Evolutionary conservation across 1,140 invertebrate species (phyloP).

Genomic region (Brachystomella parvula): DNA sequence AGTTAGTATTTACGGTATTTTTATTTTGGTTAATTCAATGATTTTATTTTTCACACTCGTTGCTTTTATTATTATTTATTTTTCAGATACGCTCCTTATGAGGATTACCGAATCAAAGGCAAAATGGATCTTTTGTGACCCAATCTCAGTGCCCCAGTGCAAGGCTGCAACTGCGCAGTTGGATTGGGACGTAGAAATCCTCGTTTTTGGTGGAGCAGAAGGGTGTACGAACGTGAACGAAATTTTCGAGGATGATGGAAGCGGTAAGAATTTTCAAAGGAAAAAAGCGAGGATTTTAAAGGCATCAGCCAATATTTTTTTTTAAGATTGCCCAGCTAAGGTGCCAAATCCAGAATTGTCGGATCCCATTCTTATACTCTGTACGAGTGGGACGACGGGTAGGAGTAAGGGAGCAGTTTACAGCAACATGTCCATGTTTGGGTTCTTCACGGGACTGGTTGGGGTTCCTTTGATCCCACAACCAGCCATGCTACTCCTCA

Average conservation of each 20-base stretch:
- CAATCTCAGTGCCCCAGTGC: constrained; percentile 11
- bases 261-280: not conserved
- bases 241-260: constrained; percentile 31
- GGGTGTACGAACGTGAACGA: constrained; percentile 26
- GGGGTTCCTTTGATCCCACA: constrained; percentile 20
- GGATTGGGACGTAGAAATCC: constrained; percentile 30
- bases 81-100: constrained; percentile 23
- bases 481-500: constrained; percentile 25
- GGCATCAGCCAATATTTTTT: not conserved
- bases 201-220: constrained; percentile 28
- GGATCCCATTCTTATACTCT: constrained; percentile 30
- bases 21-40: not conserved
- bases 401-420: constrained; percentile 33
- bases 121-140: constrained; percentile 34
- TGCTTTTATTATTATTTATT: not conserved
- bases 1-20: too few relatives aligned
- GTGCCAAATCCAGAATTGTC: constrained; percentile 10
- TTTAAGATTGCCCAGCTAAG: constrained; percentile 24
- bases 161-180: constrained; percentile 20
- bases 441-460: constrained; percentile 23
- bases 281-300: not conserved
- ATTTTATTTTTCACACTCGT: not conserved
- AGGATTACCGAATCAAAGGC: constrained; percentile 28
- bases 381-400: constrained; percentile 34
- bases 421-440: constrained; percentile 24